Conservation (phyloP, 2,797 vertebrate genomes). For the Oreochromis grahami region DNA sequence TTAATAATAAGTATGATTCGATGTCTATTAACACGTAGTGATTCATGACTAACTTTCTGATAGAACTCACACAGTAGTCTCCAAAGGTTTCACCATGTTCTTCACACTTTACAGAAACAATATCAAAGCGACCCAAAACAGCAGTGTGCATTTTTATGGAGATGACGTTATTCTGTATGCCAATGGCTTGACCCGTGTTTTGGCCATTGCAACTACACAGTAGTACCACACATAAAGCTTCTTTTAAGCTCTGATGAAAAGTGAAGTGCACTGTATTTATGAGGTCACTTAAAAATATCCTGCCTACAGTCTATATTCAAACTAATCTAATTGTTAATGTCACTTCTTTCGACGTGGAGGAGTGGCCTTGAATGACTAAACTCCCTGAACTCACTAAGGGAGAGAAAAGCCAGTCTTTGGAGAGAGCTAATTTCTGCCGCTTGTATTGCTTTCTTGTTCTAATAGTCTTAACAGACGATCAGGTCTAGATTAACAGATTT, state of each 20-base stretch:
- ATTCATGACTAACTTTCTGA: too few species aligned
- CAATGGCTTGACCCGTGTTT: not conserved
- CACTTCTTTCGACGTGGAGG: not conserved
- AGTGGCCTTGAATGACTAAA: not conserved
- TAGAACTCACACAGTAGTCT: too few species aligned
- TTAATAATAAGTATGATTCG: not conserved
- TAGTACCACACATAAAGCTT: not conserved
- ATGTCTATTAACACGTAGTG: too few species aligned
- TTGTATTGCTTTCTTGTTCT: not conserved
- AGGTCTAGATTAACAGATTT: too few species aligned
- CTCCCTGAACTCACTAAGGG: not conserved
- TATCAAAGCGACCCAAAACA: not conserved
- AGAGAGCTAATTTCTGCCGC: fast-evolving
- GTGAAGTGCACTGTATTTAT: not conserved
- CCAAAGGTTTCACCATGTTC: not conserved
- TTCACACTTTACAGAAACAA: not conserved
- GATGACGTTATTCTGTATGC: not conserved
- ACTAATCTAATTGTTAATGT: not conserved
- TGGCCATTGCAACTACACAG: not conserved
- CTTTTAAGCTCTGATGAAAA: not conserved
- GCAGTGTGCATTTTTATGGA: not conserved
- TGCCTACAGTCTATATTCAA: not conserved
- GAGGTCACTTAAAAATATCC: not conserved
- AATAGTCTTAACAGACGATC: not conserved
- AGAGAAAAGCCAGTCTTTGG: not conserved